These are phyloP conservation scores for Tanypteryx hageni DNA, from an alignment of 2,888 invertebrate species.

Conservation along the genomic window DNA sequence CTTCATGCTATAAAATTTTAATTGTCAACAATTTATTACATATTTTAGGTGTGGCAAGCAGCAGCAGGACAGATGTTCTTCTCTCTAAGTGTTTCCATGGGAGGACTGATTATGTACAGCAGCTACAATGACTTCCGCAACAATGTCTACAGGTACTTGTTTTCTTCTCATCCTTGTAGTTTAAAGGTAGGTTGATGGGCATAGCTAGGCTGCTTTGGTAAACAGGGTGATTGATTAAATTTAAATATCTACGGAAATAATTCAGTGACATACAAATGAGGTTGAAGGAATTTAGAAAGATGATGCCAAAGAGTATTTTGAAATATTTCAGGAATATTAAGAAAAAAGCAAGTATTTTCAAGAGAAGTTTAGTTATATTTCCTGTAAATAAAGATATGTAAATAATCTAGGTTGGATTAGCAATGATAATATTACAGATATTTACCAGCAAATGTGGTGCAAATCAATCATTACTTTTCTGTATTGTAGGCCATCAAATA, in stretches of 20 bases:
- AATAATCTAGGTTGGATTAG: no score
- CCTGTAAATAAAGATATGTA: no score
- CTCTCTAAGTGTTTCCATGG: constrained; percentile 87
- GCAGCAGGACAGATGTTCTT: constrained; percentile 91
- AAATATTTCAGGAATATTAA: no score
- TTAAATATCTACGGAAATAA: neutral
- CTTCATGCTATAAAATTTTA: no score
- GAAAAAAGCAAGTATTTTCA: no score
- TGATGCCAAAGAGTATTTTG: no score
- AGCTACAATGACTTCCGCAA: constrained; percentile 81
- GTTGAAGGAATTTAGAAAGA: no score
- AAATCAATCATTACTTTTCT: no score
- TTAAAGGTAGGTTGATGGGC: neutral
- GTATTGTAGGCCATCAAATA: no score
- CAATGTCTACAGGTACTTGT: constrained; percentile 73
- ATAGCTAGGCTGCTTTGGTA: neutral
- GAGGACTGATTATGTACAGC: constrained; percentile 87
- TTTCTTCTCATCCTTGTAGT: neutral
- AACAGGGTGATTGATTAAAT: neutral
- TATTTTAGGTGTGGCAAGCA: constrained; percentile 85
- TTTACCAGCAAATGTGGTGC: no score
- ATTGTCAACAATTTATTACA: neutral
- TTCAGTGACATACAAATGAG: neutral
- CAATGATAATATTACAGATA: no score
- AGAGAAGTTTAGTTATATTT: no score